Evolutionary conservation across 2,113 vertebrate genomes (phyloP), one percentile per base, ranked within the genome.

Genomic region (Cyprinus carpio): DNA sequence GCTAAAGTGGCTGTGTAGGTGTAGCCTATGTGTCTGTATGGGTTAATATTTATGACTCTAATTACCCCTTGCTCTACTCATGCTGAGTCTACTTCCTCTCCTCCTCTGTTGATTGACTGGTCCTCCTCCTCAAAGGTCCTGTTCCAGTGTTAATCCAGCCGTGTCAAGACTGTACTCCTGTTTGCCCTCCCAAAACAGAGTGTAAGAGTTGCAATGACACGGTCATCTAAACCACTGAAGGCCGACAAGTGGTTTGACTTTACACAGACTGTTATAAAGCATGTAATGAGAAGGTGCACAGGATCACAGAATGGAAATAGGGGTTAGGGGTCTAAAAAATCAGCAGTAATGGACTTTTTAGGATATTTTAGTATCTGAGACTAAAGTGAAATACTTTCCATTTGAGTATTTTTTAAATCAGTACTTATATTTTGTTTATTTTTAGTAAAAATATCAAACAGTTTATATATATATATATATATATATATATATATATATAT

Each of bases 11-110:
- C 29, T 34, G 12, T 83, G 51, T 67, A 69, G 16, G 10, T 49
- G 13, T 46, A 43, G 40, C 40, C 40, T 51, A 49, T 49, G 27
- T 83, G 56, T 43, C 56, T 72, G 58, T 76, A 69, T 83, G 81
- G 56, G 51, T 84, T 71, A 85, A 92, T 92, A 92, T 93, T 95
- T 94, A 90, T 91, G 91, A 86, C 85, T 86, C 91, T 91, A 92
- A 93, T 75, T 92, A 90, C 79, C 94, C 90, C 91, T 88, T 92
- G 89, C 88, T 72, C 89, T 87, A 87, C 78, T 82, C 75, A 65
- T 86, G 91, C 86, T 89, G 90, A 90, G 87, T 92, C 74, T 81
- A 85, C 87, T 86, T 91, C 91, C 91, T 93, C 74, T 77, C 77
- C 75, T 88, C 74, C 85, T 84, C 54, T 85, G 76, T 51, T 62